Evolutionary conservation across 2,113 vertebrate genomes (phyloP).

Genomic region (Cyphomyrus discorhynchus): DNA sequence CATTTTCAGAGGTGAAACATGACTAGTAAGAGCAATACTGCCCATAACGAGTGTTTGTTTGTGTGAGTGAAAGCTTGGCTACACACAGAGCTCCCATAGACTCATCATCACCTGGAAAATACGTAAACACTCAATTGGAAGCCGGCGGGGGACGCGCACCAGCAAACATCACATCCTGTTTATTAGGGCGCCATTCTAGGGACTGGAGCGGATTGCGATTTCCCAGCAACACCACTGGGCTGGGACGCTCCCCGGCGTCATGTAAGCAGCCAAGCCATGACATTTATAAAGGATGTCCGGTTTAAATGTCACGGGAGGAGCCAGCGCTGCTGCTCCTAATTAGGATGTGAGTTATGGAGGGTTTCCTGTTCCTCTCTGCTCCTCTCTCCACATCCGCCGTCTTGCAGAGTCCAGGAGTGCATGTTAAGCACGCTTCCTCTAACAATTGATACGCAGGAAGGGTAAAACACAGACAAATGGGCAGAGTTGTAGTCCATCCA

Average conservation of each 20-base stretch:
- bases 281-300: constrained; percentile 59
- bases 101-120: neutral
- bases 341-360: constrained; percentile 54
- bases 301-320: constrained; percentile 56
- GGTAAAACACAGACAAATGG: constrained; percentile 65
- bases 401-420: constrained; percentile 37
- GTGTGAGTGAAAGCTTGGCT: neutral
- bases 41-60: neutral
- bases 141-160: neutral
- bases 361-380: constrained; percentile 53
- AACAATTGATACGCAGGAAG: constrained; percentile 58
- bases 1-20: neutral
- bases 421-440: constrained; percentile 57
- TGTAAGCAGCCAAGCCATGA: constrained; percentile 59
- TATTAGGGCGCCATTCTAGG: constrained; percentile 49
- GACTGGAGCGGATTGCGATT: constrained; percentile 53
- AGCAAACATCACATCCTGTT: constrained; percentile 24
- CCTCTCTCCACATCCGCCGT: constrained; percentile 29
- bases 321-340: constrained; percentile 54
- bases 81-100: neutral
- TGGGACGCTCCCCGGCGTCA: constrained; percentile 63
- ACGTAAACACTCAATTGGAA: neutral
- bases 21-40: neutral
- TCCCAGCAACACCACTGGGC: constrained; percentile 60
- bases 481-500: constrained; percentile 62